These are phyloP conservation scores for Lepus americanus DNA, from an alignment of 2,113 vertebrate genomes.

Conservation along the genomic window DNA sequence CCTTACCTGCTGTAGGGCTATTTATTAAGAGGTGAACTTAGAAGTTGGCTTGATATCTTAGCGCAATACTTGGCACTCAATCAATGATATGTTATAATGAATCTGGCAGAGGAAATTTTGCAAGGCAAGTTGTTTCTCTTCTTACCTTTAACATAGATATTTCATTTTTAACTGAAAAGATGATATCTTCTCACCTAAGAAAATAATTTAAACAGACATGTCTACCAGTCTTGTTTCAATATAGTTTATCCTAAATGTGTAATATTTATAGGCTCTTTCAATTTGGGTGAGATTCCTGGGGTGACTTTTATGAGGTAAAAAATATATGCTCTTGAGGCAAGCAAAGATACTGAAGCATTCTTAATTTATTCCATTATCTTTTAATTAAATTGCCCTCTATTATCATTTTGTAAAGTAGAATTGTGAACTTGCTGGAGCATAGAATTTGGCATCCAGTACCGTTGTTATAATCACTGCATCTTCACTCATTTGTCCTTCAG, in stretches of 20 bases:
- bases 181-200: neutral
- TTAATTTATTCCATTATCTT: conserved; percentile 83
- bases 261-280: conserved; percentile 67
- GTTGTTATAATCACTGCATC: conserved; percentile 42
- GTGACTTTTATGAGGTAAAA: conserved; percentile 65
- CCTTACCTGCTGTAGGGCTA: neutral
- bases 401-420: conserved; percentile 69
- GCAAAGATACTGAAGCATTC: conserved; percentile 64
- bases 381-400: conserved; percentile 81
- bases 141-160: neutral
- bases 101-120: neutral
- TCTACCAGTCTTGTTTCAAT: conserved; percentile 62
- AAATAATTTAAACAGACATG: conserved; percentile 68
- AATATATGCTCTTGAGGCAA: conserved; percentile 70
- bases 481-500: conserved; percentile 61
- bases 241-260: conserved; percentile 58
- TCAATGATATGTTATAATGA: neutral
- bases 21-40: neutral
- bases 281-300: conserved; percentile 58
- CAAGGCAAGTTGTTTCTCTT: neutral
- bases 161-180: conserved; percentile 54
- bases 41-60: neutral
- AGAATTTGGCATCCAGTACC: conserved; percentile 52
- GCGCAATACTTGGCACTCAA: neutral
- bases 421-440: conserved; percentile 63